Conservation (phyloP, 1,140 invertebrate species). For the Heliothis virescens region DNA sequence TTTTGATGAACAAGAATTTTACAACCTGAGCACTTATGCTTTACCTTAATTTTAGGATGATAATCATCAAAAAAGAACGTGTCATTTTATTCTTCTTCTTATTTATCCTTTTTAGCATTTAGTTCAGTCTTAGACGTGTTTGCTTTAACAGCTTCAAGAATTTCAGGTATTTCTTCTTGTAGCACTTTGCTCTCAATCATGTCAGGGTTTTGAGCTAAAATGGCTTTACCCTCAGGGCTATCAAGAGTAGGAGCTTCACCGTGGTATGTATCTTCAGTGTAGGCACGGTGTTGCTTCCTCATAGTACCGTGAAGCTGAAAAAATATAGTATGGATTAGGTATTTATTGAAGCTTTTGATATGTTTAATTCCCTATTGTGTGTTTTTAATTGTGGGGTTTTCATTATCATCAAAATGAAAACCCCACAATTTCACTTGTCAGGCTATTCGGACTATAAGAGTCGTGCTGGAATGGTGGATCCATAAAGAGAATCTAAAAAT, state of each 20-base stretch:
- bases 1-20: neutral
- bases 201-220: slow-evolving; percentile 67
- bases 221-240: slow-evolving; percentile 64
- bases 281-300: slow-evolving; percentile 88
- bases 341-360: neutral
- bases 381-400: too few species aligned
- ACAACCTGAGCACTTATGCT: neutral
- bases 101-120: neutral
- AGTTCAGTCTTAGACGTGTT: slow-evolving; percentile 39
- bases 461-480: too few species aligned
- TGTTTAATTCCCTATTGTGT: too few species aligned
- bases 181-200: slow-evolving; percentile 46
- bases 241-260: slow-evolving; percentile 66
- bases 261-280: slow-evolving; percentile 89
- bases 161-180: slow-evolving; percentile 18
- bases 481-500: too few species aligned
- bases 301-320: slow-evolving; percentile 90
- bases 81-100: neutral
- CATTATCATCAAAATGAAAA: too few species aligned
- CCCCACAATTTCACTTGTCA: too few species aligned
- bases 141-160: slow-evolving; percentile 14
- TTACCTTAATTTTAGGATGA: slow-evolving; percentile 6
- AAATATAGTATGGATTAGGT: neutral
- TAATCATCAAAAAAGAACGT: slow-evolving; percentile 17
- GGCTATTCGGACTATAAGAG: too few species aligned